A percentile compares a stretch with the other conserved stretches of the same genome.
Conservation (phyloP, 2,797 vertebrate genomes). For the Crenichthys baileyi region DNA sequence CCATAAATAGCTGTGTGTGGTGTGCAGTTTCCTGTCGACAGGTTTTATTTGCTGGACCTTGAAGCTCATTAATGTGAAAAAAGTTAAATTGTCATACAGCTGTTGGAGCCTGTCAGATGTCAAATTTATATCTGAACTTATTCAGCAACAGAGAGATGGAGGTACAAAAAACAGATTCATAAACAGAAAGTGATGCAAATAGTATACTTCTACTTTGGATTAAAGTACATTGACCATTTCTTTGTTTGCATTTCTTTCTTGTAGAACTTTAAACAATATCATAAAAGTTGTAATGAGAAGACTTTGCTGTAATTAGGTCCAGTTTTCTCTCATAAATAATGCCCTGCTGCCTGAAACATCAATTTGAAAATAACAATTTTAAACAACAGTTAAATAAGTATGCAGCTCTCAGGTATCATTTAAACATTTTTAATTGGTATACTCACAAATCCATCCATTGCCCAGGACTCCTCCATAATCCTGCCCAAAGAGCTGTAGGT, state of each 20-base stretch:
- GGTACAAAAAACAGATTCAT: conserved; percentile 10
- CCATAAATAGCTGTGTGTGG: conserved; percentile 57
- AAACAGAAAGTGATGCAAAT: conserved; percentile 1
- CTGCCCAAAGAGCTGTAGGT: conserved; percentile 87
- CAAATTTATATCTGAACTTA: conserved; percentile 29
- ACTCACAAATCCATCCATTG: conserved; percentile 99
- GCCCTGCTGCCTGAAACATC: conserved; percentile 19
- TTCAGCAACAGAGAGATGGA: conserved; percentile 38
- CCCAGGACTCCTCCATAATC: conserved; percentile 92
- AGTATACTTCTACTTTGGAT: conserved; percentile 20
- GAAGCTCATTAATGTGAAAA: conserved; percentile 50
- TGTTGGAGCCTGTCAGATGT: conserved; percentile 24
- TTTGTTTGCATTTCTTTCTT: neutral
- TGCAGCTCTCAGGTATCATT: conserved; percentile 38
- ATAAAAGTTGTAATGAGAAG: conserved; percentile 34
- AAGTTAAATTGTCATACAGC: conserved; percentile 27
- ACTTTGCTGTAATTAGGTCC: conserved; percentile 22
- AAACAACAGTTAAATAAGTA: conserved; percentile 24
- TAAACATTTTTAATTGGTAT: conserved; percentile 41
- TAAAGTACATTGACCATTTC: neutral
- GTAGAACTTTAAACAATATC: conserved; percentile 13
- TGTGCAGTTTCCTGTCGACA: conserved; percentile 45
- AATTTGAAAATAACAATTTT: conserved; percentile 4
- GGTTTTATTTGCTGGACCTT: conserved; percentile 48
- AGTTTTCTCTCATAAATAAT: conserved; percentile 10